These are phyloP conservation scores for Callionymus lyra DNA, from an alignment of 2,113 vertebrate genomes.

Conservation along the genomic window DNA sequence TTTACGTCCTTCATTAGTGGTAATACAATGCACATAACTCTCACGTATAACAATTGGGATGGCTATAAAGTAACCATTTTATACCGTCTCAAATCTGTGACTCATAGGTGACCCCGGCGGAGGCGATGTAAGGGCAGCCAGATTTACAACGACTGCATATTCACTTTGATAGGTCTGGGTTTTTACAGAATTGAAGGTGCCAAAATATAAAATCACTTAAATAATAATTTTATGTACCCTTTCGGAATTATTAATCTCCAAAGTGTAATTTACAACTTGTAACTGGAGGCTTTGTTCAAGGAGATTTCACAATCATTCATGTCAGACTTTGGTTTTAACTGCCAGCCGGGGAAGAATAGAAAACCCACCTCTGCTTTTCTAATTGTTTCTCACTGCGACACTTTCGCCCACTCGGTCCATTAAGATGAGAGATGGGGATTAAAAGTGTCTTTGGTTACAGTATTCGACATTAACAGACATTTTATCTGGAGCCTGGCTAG, in stretches of 20 bases:
- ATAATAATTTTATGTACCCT: constrained; percentile 60
- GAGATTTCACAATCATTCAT: constrained; percentile 55
- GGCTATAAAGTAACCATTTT: constrained; percentile 72
- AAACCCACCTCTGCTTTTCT: constrained; percentile 45
- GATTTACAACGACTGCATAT: constrained; percentile 61
- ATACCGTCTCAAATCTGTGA: constrained; percentile 70
- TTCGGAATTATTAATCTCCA: constrained; percentile 66
- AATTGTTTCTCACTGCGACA: constrained; percentile 37
- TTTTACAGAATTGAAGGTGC: constrained; percentile 71
- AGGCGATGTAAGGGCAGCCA: constrained; percentile 50
- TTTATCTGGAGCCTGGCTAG: constrained; percentile 3
- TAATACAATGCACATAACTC: constrained; percentile 78
- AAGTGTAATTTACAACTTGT: constrained; percentile 65
- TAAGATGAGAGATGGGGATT: constrained; percentile 42
- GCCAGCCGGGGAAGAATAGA: constrained; percentile 39
- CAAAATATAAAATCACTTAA: constrained; percentile 69
- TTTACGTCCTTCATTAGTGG: constrained; percentile 75
- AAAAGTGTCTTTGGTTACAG: constrained; percentile 30
- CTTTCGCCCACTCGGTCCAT: constrained; percentile 25
- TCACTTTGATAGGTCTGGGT: constrained; percentile 58
- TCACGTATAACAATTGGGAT: constrained; percentile 73
- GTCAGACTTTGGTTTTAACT: constrained; percentile 54
- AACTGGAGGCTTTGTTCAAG: constrained; percentile 44
- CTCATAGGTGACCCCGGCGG: constrained; percentile 66
- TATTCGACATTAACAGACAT: constrained; percentile 20